Conservation (phyloP, 2,113 vertebrate genomes). For the Mandrillus leucophaeus region DNA sequence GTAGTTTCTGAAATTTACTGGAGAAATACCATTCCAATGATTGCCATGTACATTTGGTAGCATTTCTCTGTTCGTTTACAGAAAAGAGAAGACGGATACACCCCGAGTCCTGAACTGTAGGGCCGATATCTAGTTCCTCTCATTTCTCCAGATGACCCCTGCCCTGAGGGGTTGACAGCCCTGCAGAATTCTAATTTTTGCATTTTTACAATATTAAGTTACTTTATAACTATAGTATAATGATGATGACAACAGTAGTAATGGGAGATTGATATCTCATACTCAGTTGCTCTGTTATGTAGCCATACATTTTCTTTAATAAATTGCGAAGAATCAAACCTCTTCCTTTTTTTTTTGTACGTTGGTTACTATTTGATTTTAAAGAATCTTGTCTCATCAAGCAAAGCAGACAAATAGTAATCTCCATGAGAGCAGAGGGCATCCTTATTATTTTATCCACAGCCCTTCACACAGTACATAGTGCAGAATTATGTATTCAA, state of each 20-base stretch:
- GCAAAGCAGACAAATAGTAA: background rate
- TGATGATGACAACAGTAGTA: background rate
- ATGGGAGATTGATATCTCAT: background rate
- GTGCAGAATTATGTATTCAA: background rate
- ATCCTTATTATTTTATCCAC: background rate
- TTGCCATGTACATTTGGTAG: slow-evolving; percentile 23
- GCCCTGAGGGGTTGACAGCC: background rate
- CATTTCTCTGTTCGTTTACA: slow-evolving; percentile 38
- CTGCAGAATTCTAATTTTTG: slow-evolving; percentile 46
- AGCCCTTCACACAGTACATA: background rate
- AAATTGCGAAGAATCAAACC: background rate
- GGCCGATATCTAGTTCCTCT: background rate
- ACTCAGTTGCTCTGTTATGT: background rate
- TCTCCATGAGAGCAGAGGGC: background rate
- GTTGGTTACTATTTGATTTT: background rate
- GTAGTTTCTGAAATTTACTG: background rate
- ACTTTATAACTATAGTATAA: background rate
- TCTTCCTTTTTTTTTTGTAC: background rate
- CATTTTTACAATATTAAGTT: background rate
- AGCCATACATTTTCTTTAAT: background rate
- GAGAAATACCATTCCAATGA: background rate
- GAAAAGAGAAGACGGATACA: slow-evolving; percentile 11
- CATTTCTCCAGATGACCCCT: background rate
- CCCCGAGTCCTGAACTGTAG: background rate
- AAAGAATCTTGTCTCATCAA: background rate